phyloP scores from a whole-genome alignment of 2,113 vertebrate genomes.

The Delphinapterus leucas region DNA sequence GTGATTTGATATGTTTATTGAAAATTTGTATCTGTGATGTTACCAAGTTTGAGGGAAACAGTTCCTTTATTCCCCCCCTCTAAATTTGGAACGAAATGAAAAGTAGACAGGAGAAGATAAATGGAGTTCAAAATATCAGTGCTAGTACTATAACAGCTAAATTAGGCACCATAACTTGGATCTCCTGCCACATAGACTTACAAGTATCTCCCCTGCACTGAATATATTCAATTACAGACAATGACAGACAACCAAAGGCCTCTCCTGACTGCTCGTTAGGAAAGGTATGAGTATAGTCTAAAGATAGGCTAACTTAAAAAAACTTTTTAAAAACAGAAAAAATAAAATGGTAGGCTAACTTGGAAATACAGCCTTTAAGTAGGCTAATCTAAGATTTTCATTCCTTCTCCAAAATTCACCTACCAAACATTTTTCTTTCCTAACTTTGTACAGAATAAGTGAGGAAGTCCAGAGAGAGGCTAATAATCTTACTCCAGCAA shows the following conservation, averaged over 20 bases:
- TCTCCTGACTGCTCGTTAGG: background rate
- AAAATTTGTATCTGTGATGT: background rate
- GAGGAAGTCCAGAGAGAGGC: background rate
- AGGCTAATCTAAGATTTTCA: background rate
- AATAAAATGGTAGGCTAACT: background rate
- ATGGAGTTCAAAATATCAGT: background rate
- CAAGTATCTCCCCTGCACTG: background rate
- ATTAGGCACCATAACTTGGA: background rate
- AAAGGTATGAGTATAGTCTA: background rate
- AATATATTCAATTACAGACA: background rate
- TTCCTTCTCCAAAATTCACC: background rate
- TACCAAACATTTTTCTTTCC: background rate
- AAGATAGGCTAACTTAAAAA: background rate
- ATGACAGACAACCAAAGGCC: background rate
- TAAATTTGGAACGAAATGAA: background rate
- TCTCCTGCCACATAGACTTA: background rate
- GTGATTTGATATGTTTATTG: background rate
- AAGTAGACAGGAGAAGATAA: background rate
- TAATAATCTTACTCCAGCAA: background rate
- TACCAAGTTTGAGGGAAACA: background rate
- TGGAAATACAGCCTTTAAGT: background rate
- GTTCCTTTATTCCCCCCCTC: background rate
- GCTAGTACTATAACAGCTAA: background rate
- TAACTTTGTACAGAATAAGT: background rate
- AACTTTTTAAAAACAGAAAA: background rate